A percentile compares a stretch with the other conserved stretches of the same genome.
phyloP scores from a whole-genome alignment of 2,888 invertebrate genomes.

The Allophyes oxyacanthae region DNA sequence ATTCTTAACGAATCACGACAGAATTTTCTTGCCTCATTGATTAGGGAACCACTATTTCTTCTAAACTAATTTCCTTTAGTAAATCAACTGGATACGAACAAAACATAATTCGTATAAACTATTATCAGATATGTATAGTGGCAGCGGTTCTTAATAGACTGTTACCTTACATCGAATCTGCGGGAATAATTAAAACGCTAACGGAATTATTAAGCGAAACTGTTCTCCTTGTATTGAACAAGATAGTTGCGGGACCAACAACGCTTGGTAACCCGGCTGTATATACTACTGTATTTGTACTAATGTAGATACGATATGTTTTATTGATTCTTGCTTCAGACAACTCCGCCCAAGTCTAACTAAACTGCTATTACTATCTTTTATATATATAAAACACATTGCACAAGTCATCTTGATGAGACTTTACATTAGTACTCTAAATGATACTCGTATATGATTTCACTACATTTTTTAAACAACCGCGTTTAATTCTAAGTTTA shows the following conservation, averaged over 20 bases:
- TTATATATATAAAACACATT: no score
- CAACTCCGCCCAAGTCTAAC: constrained; percentile 38
- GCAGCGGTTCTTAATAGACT: constrained; percentile 59
- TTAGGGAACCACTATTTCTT: constrained; percentile 14
- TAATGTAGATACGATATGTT: constrained; percentile 38
- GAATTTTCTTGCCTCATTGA: no score
- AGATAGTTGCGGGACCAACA: constrained; percentile 74
- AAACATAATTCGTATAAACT: constrained; percentile 34
- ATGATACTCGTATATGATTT: no score
- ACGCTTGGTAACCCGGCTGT: constrained; percentile 38
- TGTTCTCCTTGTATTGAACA: constrained; percentile 74
- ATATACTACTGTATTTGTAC: no score
- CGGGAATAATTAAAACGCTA: constrained; percentile 78
- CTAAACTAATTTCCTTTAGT: constrained; percentile 9
- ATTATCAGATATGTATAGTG: constrained; percentile 48
- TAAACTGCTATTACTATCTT: constrained; percentile 16
- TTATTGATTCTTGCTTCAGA: constrained; percentile 36
- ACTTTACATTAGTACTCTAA: no score
- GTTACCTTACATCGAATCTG: constrained; percentile 64
- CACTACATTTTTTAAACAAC: no score
- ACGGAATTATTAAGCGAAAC: constrained; percentile 74
- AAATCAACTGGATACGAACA: constrained; percentile 24
- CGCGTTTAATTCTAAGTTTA: no score
- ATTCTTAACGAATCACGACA: no score
- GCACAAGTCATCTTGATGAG: no score